Evolutionary conservation across 2,888 invertebrate species (phyloP), one percentile per base, ranked within the genome.

Genomic region (Aporophyla lueneburgensis): DNA sequence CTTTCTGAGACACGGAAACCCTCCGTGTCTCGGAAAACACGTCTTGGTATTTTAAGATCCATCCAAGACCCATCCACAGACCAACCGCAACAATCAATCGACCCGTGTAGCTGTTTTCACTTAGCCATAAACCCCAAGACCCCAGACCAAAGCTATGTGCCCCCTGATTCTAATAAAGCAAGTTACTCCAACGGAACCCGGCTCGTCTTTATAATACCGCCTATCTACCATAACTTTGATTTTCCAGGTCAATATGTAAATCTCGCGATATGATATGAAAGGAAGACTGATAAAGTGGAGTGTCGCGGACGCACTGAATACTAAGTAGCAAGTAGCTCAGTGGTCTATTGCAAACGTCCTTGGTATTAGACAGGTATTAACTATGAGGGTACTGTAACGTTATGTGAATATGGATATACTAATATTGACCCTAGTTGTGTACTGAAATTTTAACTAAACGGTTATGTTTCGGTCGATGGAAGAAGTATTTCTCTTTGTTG

Each of bases 191-290:
- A 21, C 21, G 16, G 3, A 16, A 33, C 66, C 7, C 16, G 10
- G 10, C 14, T 12, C 69, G 62, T 63, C 24, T 12, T 76, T 61
- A 51, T 16, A 56, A 76, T 59, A 71, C 58, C 21, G 24, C 5
- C 62, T 79, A 68, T 83, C 66, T 58, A 65, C 12, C 54, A 84
- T 69, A 70, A 62, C 53, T 70, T 73, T 58, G 74, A 67, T 70
- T 67, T 80, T 73, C 85, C 81, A 74, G 85, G 74, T 70, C 85
- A 67, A 84, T 80, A 81, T 84, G 81, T 66, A 56, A 81, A 81
- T 80, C 53, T 43, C 24, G 33, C 33, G 62, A 63, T 76, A 70
- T 69, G 66, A 85, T 74, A 86, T 86, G 75, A 82, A 82, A 80
- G 71, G 66, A 61, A 63, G 72, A 85, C 49, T 75, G 83, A 87